phyloP scores from a whole-genome alignment of 2,888 invertebrate genomes.

The Melieria picta region DNA sequence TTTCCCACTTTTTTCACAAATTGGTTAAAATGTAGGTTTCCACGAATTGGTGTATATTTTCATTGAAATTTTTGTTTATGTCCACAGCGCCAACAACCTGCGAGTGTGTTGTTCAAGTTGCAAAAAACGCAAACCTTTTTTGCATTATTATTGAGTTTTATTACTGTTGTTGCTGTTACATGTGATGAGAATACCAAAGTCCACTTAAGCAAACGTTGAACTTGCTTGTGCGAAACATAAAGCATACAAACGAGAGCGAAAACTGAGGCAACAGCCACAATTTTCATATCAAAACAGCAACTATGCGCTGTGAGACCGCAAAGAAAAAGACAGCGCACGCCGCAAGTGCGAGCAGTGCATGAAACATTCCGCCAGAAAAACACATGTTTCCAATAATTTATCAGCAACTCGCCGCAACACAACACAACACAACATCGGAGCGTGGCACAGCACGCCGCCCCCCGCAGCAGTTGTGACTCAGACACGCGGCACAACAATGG shows the following conservation, averaged over 20 bases:
- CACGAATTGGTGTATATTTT: too few relatives aligned
- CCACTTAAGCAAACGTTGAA: slow-evolving; percentile 27
- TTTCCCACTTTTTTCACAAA: too few relatives aligned
- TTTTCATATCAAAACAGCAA: background rate
- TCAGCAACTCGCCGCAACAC: slow-evolving; percentile 2
- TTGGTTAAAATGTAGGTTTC: too few relatives aligned
- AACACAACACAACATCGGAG: too few relatives aligned
- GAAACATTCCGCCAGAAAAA: slow-evolving; percentile 11
- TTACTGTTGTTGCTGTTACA: background rate
- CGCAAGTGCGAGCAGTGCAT: slow-evolving; percentile 15
- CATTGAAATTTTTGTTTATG: too few relatives aligned
- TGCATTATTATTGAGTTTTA: background rate
- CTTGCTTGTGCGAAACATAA: slow-evolving; percentile 11
- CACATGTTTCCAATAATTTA: slow-evolving; percentile 25
- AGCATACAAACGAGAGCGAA: background rate
- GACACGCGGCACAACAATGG: too few relatives aligned
- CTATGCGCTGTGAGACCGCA: background rate
- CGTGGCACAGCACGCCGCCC: too few relatives aligned
- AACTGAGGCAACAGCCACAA: background rate
- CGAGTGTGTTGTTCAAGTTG: background rate
- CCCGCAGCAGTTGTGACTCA: too few relatives aligned
- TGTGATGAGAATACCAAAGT: slow-evolving; percentile 1
- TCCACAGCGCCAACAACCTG: too few relatives aligned
- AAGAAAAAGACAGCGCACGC: background rate
- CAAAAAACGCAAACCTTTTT: background rate